Conservation (phyloP, 2,797 vertebrate species). For the Chiropotes sagulatus region DNA sequence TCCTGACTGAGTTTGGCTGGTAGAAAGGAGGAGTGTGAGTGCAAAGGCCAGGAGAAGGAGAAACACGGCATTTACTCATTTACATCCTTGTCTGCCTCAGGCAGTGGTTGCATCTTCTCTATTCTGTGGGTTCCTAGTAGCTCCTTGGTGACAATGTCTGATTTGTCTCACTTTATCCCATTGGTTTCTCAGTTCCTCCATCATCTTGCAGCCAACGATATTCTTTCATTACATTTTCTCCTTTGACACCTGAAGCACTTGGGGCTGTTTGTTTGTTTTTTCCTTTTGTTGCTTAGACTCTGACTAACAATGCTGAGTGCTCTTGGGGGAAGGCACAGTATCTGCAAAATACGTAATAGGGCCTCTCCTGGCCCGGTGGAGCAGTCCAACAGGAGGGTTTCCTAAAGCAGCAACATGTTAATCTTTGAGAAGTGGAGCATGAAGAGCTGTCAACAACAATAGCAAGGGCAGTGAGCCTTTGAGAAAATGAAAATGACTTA, state of each 20-base stretch:
- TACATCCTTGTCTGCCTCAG: not conserved
- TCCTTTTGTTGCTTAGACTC: not conserved
- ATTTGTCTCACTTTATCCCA: not conserved
- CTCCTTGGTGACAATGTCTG: not conserved
- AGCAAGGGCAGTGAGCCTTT: accelerated
- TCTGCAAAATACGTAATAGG: accelerated
- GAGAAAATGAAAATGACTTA: not conserved
- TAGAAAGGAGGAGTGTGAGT: not conserved
- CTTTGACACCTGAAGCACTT: not conserved
- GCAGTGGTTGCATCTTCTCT: not conserved
- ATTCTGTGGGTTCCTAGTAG: accelerated
- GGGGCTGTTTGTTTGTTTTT: not conserved
- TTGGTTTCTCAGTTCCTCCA: not conserved
- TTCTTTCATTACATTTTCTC: not conserved
- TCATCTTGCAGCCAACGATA: too few species aligned
- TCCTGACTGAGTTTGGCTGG: not conserved
- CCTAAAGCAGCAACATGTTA: accelerated
- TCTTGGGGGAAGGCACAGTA: not conserved
- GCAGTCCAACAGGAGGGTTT: too few species aligned
- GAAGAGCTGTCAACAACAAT: not conserved
- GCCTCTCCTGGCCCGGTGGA: accelerated
- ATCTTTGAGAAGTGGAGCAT: not conserved
- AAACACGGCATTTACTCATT: accelerated
- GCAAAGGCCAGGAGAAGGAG: too few species aligned
- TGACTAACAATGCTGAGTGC: not conserved